A percentile compares a stretch with the other conserved stretches of the same genome.
Evolutionary conservation across 1,140 invertebrate species (phyloP).

Genomic region (Macrotrachela quadricornifera): DNA sequence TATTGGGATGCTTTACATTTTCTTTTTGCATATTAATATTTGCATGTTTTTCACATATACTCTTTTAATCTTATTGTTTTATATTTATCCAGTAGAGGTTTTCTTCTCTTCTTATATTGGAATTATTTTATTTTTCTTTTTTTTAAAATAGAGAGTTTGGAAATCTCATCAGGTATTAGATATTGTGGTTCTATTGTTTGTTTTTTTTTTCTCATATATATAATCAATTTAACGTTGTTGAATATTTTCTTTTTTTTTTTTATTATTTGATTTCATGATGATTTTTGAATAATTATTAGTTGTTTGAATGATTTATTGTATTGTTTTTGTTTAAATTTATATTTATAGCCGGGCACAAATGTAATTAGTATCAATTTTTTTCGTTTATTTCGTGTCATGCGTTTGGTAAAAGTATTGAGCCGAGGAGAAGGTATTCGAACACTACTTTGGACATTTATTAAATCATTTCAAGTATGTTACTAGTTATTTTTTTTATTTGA

Average conservation of each 20-base stretch:
- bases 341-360: background rate
- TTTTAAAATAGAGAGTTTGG: background rate
- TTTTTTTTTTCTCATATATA: background rate
- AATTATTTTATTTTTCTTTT: background rate
- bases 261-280: background rate
- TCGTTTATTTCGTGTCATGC: background rate
- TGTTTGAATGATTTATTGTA: background rate
- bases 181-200: background rate
- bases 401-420: background rate
- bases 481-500: background rate
- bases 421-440: background rate
- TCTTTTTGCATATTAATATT: background rate
- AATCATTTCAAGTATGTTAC: slow-evolving; percentile 4
- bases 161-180: background rate
- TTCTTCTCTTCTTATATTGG: background rate
- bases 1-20: background rate
- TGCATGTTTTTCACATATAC: background rate
- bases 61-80: background rate
- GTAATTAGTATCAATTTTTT: background rate
- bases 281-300: no score
- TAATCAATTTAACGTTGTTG: no score
- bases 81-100: background rate
- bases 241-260: background rate
- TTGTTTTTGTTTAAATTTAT: background rate
- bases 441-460: slow-evolving; percentile 4